A percentile compares a stretch with the other conserved stretches of the same genome.
These are phyloP conservation scores for Muscicapa striata DNA, from an alignment of 2,797 vertebrate species.

Conservation along the genomic window DNA sequence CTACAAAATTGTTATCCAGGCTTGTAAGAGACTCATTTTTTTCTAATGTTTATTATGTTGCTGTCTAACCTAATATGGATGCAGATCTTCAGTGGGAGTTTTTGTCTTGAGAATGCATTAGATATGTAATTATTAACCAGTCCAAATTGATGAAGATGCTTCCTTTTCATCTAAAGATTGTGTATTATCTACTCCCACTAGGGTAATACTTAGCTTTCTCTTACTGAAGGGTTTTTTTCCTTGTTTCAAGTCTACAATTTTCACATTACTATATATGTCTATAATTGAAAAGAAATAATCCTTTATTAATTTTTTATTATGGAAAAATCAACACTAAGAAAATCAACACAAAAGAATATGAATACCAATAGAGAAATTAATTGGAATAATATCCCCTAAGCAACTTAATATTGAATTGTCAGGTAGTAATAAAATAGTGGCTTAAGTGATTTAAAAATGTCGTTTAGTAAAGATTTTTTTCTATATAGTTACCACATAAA, in stretches of 20 bases:
- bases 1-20: not conserved
- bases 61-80: not conserved
- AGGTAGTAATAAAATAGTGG: not conserved
- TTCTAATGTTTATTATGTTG: not conserved
- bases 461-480: not conserved
- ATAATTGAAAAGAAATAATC: slow-evolving; percentile 22
- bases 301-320: slow-evolving; percentile 29
- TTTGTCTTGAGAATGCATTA: slow-evolving; percentile 14
- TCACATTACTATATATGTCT: not conserved
- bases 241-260: slow-evolving; percentile 6
- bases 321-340: slow-evolving; percentile 19
- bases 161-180: slow-evolving; percentile 11
- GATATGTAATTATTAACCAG: slow-evolving; percentile 40
- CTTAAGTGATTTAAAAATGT: slow-evolving; percentile 7
- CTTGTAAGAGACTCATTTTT: slow-evolving; percentile 10
- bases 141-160: slow-evolving; percentile 26
- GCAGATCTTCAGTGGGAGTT: not conserved
- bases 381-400: not conserved
- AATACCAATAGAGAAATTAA: not conserved
- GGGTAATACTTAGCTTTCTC: not conserved
- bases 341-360: not conserved
- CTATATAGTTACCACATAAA: not conserved
- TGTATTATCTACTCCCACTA: not conserved
- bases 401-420: not conserved
- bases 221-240: not conserved